Conservation (phyloP, 2,113 vertebrate genomes). For the Gobius niger region DNA sequence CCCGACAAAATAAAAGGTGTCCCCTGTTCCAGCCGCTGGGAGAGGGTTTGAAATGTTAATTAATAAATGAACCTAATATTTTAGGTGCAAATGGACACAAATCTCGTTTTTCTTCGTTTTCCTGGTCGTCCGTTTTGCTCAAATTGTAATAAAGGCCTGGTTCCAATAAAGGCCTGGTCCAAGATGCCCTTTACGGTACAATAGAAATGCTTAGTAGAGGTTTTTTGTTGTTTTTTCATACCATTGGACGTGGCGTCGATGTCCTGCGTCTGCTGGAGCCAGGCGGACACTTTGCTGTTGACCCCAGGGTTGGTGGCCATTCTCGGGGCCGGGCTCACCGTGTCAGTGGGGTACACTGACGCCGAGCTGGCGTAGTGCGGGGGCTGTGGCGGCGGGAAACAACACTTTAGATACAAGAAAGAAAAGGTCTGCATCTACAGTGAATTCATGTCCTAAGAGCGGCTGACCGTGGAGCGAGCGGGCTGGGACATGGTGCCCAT, state of each 20-base stretch:
- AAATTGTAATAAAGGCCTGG: no score
- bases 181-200: no score
- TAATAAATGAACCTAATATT: no score
- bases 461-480: constrained; percentile 60
- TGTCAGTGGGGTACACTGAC: constrained; percentile 37
- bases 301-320: constrained; percentile 35
- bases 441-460: neutral
- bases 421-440: neutral
- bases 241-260: constrained; percentile 84
- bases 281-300: constrained; percentile 81
- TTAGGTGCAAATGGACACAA: no score
- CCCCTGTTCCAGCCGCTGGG: no score
- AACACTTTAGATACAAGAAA: neutral
- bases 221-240: constrained; percentile 49
- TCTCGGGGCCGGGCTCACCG: constrained; percentile 17
- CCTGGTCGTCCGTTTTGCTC: no score
- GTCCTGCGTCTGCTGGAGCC: constrained; percentile 87
- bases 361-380: constrained; percentile 58
- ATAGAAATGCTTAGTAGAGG: no score
- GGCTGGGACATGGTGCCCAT: constrained; percentile 55
- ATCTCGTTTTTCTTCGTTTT: no score
- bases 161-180: no score
- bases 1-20: no score
- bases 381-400: constrained; percentile 11
- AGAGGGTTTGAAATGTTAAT: no score